Evolutionary conservation across 2,888 invertebrate genomes (phyloP).

Genomic region (Diaprepes abbreviatus): DNA sequence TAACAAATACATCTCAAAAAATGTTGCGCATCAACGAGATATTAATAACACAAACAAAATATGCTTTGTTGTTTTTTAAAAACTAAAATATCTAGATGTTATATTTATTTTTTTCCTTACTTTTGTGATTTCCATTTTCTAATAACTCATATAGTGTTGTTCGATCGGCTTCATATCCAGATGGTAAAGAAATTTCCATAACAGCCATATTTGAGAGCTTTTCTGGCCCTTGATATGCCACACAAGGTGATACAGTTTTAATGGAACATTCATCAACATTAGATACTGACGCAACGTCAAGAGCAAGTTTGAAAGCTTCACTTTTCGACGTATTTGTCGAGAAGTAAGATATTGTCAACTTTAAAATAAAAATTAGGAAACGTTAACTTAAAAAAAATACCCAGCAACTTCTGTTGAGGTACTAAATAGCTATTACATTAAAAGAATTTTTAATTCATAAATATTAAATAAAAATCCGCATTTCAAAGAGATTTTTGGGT

Average conservation of each 20-base stretch:
- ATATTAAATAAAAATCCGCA: no score
- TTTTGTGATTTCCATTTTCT: constrained; percentile 57
- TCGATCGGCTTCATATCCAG: constrained; percentile 75
- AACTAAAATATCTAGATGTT: no score
- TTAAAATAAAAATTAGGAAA: constrained; percentile 24
- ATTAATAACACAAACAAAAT: no score
- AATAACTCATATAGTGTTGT: constrained; percentile 71
- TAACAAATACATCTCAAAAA: no score
- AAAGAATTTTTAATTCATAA: no score
- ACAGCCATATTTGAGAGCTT: constrained; percentile 74
- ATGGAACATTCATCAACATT: constrained; percentile 68
- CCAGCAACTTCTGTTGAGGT: no score
- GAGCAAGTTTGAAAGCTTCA: constrained; percentile 70
- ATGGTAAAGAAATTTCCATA: constrained; percentile 74
- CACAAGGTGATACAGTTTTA: constrained; percentile 65
- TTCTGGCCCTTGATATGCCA: constrained; percentile 65
- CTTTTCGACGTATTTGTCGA: constrained; percentile 67
- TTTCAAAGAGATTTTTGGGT: no score
- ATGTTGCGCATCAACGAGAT: no score
- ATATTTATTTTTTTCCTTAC: constrained; percentile 48
- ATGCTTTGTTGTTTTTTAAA: no score
- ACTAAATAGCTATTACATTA: no score
- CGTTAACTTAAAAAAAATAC: no score
- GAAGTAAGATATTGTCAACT: constrained; percentile 71
- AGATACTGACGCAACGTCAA: constrained; percentile 66